A percentile compares a stretch with the other conserved stretches of the same genome.
These are phyloP conservation scores for Crematogaster levior DNA, from an alignment of 2,888 invertebrate species.

Conservation along the genomic window DNA sequence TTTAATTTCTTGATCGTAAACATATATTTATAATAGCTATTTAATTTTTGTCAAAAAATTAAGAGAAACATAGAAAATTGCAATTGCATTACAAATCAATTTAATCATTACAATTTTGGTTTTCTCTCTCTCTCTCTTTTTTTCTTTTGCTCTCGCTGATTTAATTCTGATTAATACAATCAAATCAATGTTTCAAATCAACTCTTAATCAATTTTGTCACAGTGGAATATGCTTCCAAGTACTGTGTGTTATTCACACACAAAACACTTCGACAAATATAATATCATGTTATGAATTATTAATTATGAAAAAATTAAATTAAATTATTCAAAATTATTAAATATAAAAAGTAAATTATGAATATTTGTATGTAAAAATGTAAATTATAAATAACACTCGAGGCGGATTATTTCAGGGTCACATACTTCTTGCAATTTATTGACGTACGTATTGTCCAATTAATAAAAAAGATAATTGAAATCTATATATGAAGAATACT, in stretches of 20 bases:
- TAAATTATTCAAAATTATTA: too few relatives aligned
- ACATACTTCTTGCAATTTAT: not conserved
- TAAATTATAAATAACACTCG: conserved; percentile 15
- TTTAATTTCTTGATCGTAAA: not conserved
- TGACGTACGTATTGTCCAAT: not conserved
- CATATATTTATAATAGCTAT: not conserved
- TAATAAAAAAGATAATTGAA: conserved; percentile 5
- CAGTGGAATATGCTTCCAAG: conserved; percentile 12
- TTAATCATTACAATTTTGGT: not conserved
- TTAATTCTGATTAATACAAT: not conserved
- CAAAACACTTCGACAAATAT: not conserved
- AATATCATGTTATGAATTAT: not conserved
- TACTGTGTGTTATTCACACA: not conserved
- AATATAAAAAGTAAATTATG: conserved; percentile 11
- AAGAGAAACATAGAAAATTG: not conserved
- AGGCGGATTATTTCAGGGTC: not conserved
- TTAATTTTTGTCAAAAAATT: not conserved
- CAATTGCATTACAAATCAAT: not conserved
- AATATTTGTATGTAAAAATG: conserved; percentile 18
- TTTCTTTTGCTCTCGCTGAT: not conserved
- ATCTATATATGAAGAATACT: not conserved
- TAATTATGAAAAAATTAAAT: too few relatives aligned
- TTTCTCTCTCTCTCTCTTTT: not conserved
- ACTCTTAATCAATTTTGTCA: conserved; percentile 23
- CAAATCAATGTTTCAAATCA: conserved; percentile 21